Evolutionary conservation across 2,797 vertebrate species (phyloP), one percentile per base, ranked within the genome.

Genomic region (Danionella dracula): DNA sequence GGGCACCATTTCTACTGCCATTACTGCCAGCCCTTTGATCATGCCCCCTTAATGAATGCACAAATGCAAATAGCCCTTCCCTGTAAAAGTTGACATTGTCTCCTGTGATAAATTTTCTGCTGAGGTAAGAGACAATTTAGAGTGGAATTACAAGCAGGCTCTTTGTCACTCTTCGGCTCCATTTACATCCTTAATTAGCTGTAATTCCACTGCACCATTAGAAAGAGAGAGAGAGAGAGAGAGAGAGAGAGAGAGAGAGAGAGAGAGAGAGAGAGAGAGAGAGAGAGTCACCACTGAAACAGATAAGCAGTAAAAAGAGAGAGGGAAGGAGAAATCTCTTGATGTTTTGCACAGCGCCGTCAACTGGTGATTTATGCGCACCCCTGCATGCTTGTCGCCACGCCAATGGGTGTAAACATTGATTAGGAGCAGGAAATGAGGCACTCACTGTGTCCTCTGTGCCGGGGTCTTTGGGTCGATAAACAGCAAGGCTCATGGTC

Each of bases 101-200:
- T 91, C 87, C 85, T 37, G 76, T 88, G 89, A 88, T 90, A 91
- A 90, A 92, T 93, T 93, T 93, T 93, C 89, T 93, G 92, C 93
- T 93, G 92, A 93, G 91, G 89, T 90, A 91, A 90, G 84, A 86
- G 87, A 92, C 89, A 90, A 90, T 94, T 93, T 91, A 92, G 87
- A 90, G 88, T 89, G 82, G 90, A 93, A 90, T 87, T 92, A 92
- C 90, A 90, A 89, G 89, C 90, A 88, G 89, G 81, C 84, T 84
- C 82, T 87, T 88, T 89, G 86, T 88, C 87, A 87, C 84, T 90
- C 82, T 87, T 88, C 84, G 84, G 86, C 86, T 89, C 90, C 91
- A 93, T 93, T 94, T 93, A 92, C 90, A 93, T 91, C 88, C 88
- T 83, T 93, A 93, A 93, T 94, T 93, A 94, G 88, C 88, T 82